These are phyloP conservation scores for Rhinolophus sinicus DNA, from an alignment of 2,113 vertebrate species.

Conservation along the genomic window DNA sequence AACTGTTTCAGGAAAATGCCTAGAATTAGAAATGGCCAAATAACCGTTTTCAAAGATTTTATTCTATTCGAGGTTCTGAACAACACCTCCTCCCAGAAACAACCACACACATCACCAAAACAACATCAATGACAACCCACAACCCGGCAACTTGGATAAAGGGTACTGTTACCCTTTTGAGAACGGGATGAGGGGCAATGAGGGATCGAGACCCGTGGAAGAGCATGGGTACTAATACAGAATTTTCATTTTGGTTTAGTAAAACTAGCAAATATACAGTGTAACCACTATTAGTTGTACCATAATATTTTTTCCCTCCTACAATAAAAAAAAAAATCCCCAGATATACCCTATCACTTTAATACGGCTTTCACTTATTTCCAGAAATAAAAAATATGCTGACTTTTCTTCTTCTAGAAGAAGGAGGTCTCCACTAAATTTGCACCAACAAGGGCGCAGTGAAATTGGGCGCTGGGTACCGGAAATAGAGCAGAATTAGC, in stretches of 20 bases:
- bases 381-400: neutral
- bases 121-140: neutral
- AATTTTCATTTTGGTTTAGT: neutral
- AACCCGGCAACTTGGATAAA: neutral
- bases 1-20: slow-evolving; percentile 8
- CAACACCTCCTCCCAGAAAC: neutral
- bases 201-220: neutral
- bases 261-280: neutral
- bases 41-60: neutral
- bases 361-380: neutral
- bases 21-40: slow-evolving; percentile 6
- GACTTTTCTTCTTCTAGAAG: neutral
- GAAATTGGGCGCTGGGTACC: neutral
- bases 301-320: neutral
- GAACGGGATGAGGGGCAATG: neutral
- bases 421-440: neutral
- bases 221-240: neutral
- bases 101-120: slow-evolving; percentile 6
- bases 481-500: neutral
- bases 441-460: neutral
- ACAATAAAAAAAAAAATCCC: neutral
- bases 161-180: neutral
- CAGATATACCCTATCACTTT: neutral
- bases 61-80: neutral
- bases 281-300: neutral